Conservation (phyloP, 1,140 invertebrate genomes). For the Drosophila pseudoananassae region DNA sequence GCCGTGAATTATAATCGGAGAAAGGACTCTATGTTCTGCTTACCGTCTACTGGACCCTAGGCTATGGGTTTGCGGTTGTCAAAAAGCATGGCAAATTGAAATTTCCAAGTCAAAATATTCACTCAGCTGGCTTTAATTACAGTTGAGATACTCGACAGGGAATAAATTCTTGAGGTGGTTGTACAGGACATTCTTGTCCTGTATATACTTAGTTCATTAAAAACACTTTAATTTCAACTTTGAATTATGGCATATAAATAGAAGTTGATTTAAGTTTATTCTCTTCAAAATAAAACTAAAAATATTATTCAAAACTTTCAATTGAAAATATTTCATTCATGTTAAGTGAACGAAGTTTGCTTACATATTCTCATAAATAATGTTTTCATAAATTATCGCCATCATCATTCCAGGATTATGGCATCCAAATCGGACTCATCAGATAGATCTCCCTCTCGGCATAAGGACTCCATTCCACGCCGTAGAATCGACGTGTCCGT, state of each 20-base stretch:
- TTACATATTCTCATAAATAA: neutral
- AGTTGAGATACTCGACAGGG: neutral
- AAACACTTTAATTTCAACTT: no score
- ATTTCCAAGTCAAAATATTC: slow-evolving; percentile 27
- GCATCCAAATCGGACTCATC: neutral
- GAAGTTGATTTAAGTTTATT: no score
- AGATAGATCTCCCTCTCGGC: neutral
- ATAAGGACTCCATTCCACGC: neutral
- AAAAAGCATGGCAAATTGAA: slow-evolving; percentile 38
- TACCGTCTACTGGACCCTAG: neutral
- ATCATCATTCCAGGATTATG: neutral
- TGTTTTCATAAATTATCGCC: neutral
- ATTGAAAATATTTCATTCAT: no score
- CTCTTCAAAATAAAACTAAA: no score
- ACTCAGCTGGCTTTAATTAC: slow-evolving; percentile 19
- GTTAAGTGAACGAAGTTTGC: no score
- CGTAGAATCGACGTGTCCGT: neutral
- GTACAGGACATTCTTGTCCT: neutral
- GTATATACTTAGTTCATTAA: neutral
- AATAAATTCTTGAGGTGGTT: neutral
- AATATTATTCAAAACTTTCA: no score
- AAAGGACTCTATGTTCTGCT: neutral
- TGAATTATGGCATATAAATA: no score
- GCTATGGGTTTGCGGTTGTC: slow-evolving; percentile 12
- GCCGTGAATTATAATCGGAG: slow-evolving; percentile 36